phyloP scores from a whole-genome alignment of 1,140 invertebrate species.

The Homarus americanus region DNA sequence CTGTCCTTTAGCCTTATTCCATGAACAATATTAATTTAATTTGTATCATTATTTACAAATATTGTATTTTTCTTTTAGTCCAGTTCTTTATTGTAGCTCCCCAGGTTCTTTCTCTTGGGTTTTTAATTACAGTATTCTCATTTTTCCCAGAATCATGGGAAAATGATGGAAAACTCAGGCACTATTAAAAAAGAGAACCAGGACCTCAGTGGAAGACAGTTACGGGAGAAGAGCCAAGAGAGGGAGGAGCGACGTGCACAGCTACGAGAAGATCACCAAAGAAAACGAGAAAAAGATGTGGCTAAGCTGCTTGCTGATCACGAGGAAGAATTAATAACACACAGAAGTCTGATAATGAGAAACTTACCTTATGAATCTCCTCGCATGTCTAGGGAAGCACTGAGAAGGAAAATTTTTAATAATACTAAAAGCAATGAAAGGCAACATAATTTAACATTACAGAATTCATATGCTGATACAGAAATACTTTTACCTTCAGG shows the following conservation, averaged over 20 bases:
- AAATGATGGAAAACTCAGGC: neutral
- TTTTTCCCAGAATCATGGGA: neutral
- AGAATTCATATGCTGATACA: neutral
- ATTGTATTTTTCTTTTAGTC: too few species aligned
- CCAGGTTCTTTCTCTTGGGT: too few species aligned
- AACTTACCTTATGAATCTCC: conserved; percentile 6
- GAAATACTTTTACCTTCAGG: neutral
- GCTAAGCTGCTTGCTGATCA: conserved; percentile 30
- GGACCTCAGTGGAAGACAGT: conserved; percentile 16
- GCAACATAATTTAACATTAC: neutral
- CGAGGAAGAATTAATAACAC: conserved; percentile 2
- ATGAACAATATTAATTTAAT: too few species aligned
- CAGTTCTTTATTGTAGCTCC: too few species aligned
- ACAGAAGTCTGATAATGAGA: neutral
- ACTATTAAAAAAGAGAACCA: neutral
- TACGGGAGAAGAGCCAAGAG: neutral
- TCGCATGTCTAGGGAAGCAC: neutral
- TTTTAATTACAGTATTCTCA: neutral
- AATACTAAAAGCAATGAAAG: neutral
- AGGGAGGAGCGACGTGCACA: conserved; percentile 8
- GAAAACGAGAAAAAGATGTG: conserved; percentile 21
- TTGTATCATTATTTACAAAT: too few species aligned
- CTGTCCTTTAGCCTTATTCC: too few species aligned
- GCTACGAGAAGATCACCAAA: neutral
- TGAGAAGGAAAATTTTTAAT: neutral